Conservation (phyloP, 2,888 invertebrate genomes). For the Stenolophus ochropezus region DNA sequence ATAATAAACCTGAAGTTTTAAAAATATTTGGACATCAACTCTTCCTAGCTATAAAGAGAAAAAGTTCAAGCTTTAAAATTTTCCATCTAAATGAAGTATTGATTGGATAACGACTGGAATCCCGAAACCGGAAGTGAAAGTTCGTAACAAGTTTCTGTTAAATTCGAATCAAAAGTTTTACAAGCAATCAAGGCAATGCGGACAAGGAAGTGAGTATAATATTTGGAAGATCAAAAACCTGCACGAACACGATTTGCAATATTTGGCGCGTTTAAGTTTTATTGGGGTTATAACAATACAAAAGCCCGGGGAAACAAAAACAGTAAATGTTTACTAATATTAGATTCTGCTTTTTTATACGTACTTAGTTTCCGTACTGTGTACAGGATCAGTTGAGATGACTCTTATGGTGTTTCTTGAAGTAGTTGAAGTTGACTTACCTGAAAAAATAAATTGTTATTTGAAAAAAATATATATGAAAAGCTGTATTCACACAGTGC, state of each 20-base stretch:
- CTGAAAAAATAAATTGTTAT: too few relatives aligned
- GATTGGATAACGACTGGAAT: constrained; percentile 25
- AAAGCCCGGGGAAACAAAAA: too few relatives aligned
- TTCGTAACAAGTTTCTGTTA: constrained; percentile 14
- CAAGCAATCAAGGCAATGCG: constrained; percentile 24
- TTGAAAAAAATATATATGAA: too few relatives aligned
- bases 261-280: background rate
- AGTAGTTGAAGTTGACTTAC: too few relatives aligned
- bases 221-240: constrained; percentile 1
- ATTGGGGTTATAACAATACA: background rate
- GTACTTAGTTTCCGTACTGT: too few relatives aligned
- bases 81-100: constrained; percentile 19
- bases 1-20: too few relatives aligned
- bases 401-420: too few relatives aligned
- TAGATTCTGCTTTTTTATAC: too few relatives aligned
- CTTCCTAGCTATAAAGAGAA: background rate
- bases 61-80: background rate
- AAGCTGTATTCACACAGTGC: too few relatives aligned
- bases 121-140: constrained; percentile 36
- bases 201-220: constrained; percentile 21
- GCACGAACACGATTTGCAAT: background rate
- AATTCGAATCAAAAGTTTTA: constrained; percentile 33
- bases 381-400: too few relatives aligned
- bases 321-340: too few relatives aligned
- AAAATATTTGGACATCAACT: background rate